A percentile compares a stretch with the other conserved stretches of the same genome.
Conservation (phyloP, 2,888 invertebrate species). For the Tenthredo distinguenda region DNA sequence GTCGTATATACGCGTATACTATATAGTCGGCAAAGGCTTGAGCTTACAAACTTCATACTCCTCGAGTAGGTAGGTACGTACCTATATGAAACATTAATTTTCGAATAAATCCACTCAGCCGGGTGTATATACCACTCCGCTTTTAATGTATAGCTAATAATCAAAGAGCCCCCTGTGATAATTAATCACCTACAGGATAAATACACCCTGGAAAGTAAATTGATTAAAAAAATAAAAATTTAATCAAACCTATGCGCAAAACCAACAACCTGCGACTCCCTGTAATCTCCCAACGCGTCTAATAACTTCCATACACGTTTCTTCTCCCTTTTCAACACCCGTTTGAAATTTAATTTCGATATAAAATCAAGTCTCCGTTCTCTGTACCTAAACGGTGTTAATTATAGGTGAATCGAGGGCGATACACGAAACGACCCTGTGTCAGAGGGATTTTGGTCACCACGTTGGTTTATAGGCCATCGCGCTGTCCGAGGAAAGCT, state of each 20-base stretch:
- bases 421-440: background rate
- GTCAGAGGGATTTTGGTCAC: conserved; percentile 16
- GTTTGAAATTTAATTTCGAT: background rate
- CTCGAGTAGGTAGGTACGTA: background rate
- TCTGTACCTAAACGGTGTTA: background rate
- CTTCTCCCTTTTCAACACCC: background rate
- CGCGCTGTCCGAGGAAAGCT: conserved; percentile 27
- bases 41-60: background rate
- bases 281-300: background rate
- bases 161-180: conserved; percentile 26
- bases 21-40: background rate
- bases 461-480: background rate
- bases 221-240: background rate
- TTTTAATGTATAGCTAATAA: conserved; percentile 19
- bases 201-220: background rate
- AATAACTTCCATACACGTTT: background rate
- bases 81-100: conserved; percentile 22
- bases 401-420: background rate
- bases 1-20: background rate
- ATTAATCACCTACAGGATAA: background rate
- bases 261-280: background rate
- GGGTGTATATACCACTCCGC: background rate
- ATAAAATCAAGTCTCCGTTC: background rate
- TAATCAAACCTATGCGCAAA: conserved; percentile 8
- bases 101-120: conserved; percentile 32